Conservation (phyloP, 1,140 invertebrate genomes). For the Magallana ariakensis region DNA sequence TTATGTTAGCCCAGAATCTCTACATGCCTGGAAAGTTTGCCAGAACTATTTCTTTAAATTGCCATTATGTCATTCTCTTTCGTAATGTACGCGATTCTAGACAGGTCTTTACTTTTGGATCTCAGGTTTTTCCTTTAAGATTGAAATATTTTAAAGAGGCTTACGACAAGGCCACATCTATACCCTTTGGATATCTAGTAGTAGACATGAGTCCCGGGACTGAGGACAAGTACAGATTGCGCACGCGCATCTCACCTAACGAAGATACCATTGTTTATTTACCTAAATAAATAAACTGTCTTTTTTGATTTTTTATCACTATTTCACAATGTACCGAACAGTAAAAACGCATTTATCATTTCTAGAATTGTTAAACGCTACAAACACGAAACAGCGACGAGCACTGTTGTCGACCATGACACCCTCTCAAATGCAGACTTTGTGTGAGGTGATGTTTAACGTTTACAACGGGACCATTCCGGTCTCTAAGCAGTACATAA, state of each 20-base stretch:
- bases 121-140: conserved; percentile 46
- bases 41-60: conserved; percentile 48
- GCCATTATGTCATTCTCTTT: conserved; percentile 46
- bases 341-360: conserved; percentile 41
- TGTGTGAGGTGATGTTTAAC: conserved; percentile 46
- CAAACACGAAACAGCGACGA: conserved; percentile 7
- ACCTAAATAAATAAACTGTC: not conserved
- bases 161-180: conserved; percentile 41
- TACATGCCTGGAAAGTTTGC: conserved; percentile 46
- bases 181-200: conserved; percentile 44
- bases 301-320: not conserved
- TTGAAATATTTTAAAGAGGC: conserved; percentile 46
- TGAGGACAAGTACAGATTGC: conserved; percentile 32
- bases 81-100: conserved; percentile 43
- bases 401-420: conserved; percentile 34
- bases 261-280: conserved; percentile 24
- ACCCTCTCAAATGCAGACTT: conserved; percentile 10
- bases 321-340: conserved; percentile 4
- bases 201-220: conserved; percentile 40
- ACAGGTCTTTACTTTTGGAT: conserved; percentile 44
- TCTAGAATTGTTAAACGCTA: conserved; percentile 5
- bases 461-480: conserved; percentile 39
- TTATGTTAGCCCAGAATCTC: conserved; percentile 45
- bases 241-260: conserved; percentile 43
- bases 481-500: not conserved